A percentile compares a stretch with the other conserved stretches of the same genome.
phyloP scores from a whole-genome alignment of 2,797 vertebrate species.

The Channa striata region DNA sequence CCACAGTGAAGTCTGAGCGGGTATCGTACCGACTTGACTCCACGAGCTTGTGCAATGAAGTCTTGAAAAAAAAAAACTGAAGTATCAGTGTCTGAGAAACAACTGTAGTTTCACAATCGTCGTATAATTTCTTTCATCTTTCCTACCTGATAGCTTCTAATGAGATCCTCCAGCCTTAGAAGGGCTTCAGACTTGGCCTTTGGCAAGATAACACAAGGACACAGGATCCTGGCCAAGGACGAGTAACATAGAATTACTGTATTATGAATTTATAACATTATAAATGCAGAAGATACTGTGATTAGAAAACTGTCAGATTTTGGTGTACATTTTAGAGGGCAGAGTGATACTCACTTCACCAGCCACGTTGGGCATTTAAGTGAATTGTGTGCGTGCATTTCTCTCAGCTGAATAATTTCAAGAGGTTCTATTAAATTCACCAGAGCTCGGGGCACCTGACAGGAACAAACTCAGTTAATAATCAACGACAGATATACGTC shows the following conservation, averaged over 20 bases:
- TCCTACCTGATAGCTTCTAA: conserved; percentile 87
- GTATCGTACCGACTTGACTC: conserved; percentile 89
- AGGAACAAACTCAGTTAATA: conserved; percentile 16
- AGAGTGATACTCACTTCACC: conserved; percentile 69
- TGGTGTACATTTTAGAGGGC: too few species aligned
- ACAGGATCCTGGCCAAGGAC: conserved; percentile 81
- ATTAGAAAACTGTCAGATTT: too few species aligned
- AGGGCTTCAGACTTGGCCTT: conserved; percentile 82
- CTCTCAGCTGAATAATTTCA: conserved; percentile 81
- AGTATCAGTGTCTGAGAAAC: neutral
- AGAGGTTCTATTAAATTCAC: conserved; percentile 90
- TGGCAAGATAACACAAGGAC: conserved; percentile 86
- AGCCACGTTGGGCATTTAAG: conserved; percentile 86
- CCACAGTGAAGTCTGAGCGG: conserved; percentile 89
- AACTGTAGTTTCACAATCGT: too few species aligned
- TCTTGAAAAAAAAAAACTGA: conserved; percentile 76
- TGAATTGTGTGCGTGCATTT: conserved; percentile 78
- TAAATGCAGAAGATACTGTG: neutral
- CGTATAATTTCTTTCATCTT: neutral
- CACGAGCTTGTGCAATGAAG: conserved; percentile 79
- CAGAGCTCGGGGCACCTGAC: conserved; percentile 89
- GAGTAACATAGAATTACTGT: conserved; percentile 17
- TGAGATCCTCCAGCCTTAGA: conserved; percentile 73
- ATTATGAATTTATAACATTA: conserved; percentile 4
- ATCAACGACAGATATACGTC: neutral